Evolutionary conservation across 1,140 invertebrate genomes (phyloP), one percentile per base, ranked within the genome.

Genomic region (Neomicropteryx cornuta): DNA sequence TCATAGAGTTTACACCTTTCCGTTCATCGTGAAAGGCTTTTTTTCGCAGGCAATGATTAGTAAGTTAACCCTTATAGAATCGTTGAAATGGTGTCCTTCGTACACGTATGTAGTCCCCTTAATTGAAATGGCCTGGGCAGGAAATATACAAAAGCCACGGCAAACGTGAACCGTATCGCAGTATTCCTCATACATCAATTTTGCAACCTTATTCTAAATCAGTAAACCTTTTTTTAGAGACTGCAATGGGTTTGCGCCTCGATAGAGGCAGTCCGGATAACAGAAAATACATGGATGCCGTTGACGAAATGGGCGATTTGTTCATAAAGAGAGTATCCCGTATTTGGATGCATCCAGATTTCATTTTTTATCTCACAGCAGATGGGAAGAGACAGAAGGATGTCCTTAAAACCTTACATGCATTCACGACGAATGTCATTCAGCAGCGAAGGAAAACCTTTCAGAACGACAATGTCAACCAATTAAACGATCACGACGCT

Each of bases 201-300:
- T n/a, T n/a, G n/a, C n/a, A n/a, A n/a, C n/a, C n/a, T n/a, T n/a
- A 13, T 18, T 23, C 29, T 34, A 34, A 21, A 2, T 3, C 10
- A 33, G 18, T 39, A 10, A 29, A 8, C 37, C 32, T 14, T 38
- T 41, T 52, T 49, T 10, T 36, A 64, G 61, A 64, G 50, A 61
- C 56, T 19, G 58, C 65, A 10, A 67, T 68, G 66, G 66, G 66
- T n/a, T n/a, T n/a, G n/a, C 42, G 46, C 36, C 34, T 58, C 39
- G 47, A 48, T 38, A 38, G 56, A 39, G 48, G 56, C 45, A 39
- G 42, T 4, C 18, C 41, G 17, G 38, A 36, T 28, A 47, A 47
- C 0, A 50, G 50, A 18, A 38, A 47, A 21, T 66, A 66, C 41
- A 62, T 63, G 42, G 44, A 62, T 3, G 51, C 52, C 13, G 59